These are phyloP conservation scores for Artemisiospiza belli DNA, from an alignment of 2,113 vertebrate genomes.

Conservation along the genomic window DNA sequence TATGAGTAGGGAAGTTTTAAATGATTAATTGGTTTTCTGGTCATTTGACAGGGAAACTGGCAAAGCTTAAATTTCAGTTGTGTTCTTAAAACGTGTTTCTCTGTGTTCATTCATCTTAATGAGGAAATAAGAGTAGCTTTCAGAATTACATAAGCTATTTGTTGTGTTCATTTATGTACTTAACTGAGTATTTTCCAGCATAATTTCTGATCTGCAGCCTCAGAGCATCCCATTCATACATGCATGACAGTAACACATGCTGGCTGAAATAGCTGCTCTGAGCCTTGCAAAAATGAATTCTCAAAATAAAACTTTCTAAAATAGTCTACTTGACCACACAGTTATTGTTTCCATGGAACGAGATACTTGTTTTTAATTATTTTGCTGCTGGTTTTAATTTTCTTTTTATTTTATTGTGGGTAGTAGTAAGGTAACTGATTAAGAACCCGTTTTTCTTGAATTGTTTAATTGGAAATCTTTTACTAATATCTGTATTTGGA, in stretches of 20 bases:
- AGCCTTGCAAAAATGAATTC: conserved; percentile 55
- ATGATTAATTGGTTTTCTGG: conserved; percentile 56
- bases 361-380: neutral
- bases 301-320: conserved; percentile 55
- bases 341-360: conserved; percentile 28
- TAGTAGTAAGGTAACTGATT: conserved; percentile 5
- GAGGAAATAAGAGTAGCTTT: conserved; percentile 46
- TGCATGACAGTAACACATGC: neutral
- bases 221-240: neutral
- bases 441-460: conserved; percentile 51
- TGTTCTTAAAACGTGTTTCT: conserved; percentile 34
- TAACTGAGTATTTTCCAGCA: neutral
- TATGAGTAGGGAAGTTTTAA: conserved; percentile 21
- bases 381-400: conserved; percentile 22
- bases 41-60: conserved; percentile 58
- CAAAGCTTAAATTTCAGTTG: conserved; percentile 54
- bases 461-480: conserved; percentile 34
- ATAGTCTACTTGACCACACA: conserved; percentile 41
- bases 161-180: conserved; percentile 27
- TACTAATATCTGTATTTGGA: neutral
- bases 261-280: conserved; percentile 19
- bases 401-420: conserved; percentile 4
- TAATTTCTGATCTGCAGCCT: neutral
- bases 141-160: conserved; percentile 42
- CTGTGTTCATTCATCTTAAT: neutral